Percentiles rank a stretch among this genome's conserved stretches.
Conservation (phyloP, 2,797 vertebrate species). For the Perodicticus potto region DNA sequence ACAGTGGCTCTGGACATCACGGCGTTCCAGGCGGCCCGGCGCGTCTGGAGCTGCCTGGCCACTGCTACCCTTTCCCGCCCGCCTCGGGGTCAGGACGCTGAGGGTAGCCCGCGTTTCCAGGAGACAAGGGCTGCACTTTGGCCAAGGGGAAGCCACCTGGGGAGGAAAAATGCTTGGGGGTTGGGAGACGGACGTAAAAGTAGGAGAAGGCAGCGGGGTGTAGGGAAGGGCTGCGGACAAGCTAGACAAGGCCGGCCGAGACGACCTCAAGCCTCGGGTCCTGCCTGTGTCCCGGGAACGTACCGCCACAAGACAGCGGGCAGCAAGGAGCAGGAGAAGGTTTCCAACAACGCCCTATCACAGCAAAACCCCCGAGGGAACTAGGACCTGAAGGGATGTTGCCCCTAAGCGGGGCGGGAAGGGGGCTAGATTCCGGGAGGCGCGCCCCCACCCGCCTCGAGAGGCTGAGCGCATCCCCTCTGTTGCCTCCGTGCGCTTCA, state of each 20-base stretch:
- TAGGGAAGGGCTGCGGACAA: not conserved
- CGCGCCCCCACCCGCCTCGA: constrained; percentile 46
- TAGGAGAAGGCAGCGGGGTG: not conserved
- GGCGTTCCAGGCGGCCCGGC: not conserved
- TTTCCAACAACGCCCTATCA: not conserved
- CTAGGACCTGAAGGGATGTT: not conserved
- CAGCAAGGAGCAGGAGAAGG: not conserved
- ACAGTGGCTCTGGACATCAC: not conserved
- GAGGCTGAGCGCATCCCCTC: not conserved
- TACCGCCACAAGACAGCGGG: not conserved
- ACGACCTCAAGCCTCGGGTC: not conserved
- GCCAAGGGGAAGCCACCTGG: not conserved
- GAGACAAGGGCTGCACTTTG: not conserved
- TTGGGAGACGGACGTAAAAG: not conserved
- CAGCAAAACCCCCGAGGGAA: not conserved
- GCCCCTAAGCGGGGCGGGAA: not conserved
- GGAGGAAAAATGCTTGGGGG: not conserved
- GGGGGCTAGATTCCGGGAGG: not conserved
- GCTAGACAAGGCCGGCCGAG: not conserved
- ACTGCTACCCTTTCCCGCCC: not conserved
- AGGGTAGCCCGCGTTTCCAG: not conserved
- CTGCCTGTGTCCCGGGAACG: constrained; percentile 59
- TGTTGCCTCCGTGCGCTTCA: not conserved
- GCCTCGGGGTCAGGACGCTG: not conserved
- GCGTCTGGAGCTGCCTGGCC: not conserved